Evolutionary conservation across 2,113 vertebrate genomes (phyloP).

Genomic region (Pampusana beccarii): DNA sequence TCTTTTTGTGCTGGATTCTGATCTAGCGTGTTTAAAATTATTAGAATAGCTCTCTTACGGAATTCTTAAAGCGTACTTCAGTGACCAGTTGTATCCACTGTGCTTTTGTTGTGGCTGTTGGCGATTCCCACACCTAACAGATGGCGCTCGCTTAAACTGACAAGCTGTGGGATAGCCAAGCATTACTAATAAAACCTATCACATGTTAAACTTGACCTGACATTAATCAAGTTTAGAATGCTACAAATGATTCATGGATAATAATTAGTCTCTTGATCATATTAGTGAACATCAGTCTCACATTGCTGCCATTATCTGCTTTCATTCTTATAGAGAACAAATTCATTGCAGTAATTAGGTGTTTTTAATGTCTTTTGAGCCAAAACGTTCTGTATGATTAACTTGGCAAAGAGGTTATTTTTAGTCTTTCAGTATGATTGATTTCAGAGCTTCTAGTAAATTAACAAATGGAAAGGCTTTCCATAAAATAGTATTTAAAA

Average conservation of each 20-base stretch:
- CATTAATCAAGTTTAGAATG: constrained; percentile 75
- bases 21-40: background rate
- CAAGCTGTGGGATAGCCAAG: constrained; percentile 66
- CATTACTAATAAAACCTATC: constrained; percentile 73
- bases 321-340: constrained; percentile 37
- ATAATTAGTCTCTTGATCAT: constrained; percentile 72
- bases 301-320: constrained; percentile 56
- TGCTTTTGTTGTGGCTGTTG: constrained; percentile 65
- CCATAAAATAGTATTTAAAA: background rate
- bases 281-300: constrained; percentile 62
- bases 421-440: background rate
- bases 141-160: constrained; percentile 62
- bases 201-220: constrained; percentile 74
- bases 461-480: background rate
- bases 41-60: background rate
- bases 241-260: constrained; percentile 73
- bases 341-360: constrained; percentile 59
- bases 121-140: constrained; percentile 65
- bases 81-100: constrained; percentile 19
- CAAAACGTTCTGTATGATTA: constrained; percentile 53
- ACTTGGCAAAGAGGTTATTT: constrained; percentile 44
- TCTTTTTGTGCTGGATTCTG: background rate
- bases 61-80: background rate
- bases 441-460: constrained; percentile 18
- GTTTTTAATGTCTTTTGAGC: constrained; percentile 48